Base-by-base conservation (phyloP, 2,113 vertebrate species). In the Lepus europaeus region DNA sequence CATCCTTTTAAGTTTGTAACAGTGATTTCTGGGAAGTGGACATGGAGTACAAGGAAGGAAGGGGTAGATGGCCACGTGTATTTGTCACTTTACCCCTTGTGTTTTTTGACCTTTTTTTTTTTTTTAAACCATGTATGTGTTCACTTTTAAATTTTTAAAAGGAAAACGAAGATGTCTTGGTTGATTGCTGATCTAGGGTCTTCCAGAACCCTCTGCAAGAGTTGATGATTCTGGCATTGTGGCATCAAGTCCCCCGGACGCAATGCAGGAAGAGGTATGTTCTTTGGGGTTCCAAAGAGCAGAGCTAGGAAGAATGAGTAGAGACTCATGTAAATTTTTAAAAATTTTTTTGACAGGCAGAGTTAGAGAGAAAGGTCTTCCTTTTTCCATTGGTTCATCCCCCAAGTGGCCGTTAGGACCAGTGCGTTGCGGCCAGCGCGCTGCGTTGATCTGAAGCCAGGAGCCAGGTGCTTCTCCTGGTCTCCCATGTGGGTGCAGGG, bases 131-230 rank as follows among this genome's bases (percentile, higher is more conserved):
- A 0, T 31, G 31, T 73, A 29, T 23, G 1, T 80, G 77, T 79
- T 92, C 72, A 93, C 63, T 78, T 94, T 66, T 72, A 92, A 73
- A 95, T 27, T 72, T 51, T 73, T 56, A 33, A 89, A 93, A 69
- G 51, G 56, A 20, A 45, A 45, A 45, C 45, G 6, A 45, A 45
- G 45, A 45, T 45, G 45, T 45, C 45, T 45, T 45, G 45, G 45
- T 45, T 45, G 45, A 45, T 45, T 61, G 89, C 68, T 76, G 49
- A 59, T 78, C 56, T 91, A 17, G 2, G 27, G 1, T 77, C 11
- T 93, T 95, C 27, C 33, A 74, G 68, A 89, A 73, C 31, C 4
- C 29, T 95, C 27, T 82, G 29, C 4, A 74, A 73, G 56, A 68
- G 66, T 70, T 76, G 33, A 29, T 72, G 13, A 64, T 45, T 64